Conservation (phyloP, 2,113 vertebrate genomes). For the Menidia beryllina region DNA sequence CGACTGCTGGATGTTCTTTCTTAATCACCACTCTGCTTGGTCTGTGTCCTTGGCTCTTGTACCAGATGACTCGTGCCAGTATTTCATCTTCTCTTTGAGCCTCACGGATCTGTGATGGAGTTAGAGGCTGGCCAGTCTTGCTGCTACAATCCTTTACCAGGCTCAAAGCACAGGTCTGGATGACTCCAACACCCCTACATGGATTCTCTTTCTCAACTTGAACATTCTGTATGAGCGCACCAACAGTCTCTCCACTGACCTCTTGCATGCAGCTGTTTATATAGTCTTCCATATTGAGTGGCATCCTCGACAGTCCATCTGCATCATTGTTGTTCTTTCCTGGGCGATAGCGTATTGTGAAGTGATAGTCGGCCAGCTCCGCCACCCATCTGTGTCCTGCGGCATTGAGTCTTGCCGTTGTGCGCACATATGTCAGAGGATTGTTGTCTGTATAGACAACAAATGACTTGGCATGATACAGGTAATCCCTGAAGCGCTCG, state of each 20-base stretch:
- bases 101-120: not conserved
- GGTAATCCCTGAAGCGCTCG: constrained; percentile 7
- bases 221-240: not conserved
- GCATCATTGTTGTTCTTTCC: not conserved
- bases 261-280: not conserved
- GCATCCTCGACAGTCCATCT: not conserved
- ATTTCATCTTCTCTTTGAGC: not conserved
- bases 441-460: constrained; percentile 1
- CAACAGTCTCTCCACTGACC: not conserved
- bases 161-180: not conserved
- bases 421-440: too few species aligned
- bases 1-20: not conserved
- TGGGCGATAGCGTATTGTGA: not conserved
- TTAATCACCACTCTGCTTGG: not conserved
- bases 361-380: constrained; percentile 1
- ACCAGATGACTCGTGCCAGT: not conserved
- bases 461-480: constrained; percentile 1
- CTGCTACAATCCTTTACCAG: not conserved
- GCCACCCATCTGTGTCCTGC: not conserved
- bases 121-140: not conserved
- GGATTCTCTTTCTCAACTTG: not conserved
- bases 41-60: not conserved
- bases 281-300: not conserved
- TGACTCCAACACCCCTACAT: not conserved
- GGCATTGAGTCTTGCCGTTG: not conserved